Conservation (phyloP, 2,797 vertebrate species). For the Sardinella longiceps region DNA sequence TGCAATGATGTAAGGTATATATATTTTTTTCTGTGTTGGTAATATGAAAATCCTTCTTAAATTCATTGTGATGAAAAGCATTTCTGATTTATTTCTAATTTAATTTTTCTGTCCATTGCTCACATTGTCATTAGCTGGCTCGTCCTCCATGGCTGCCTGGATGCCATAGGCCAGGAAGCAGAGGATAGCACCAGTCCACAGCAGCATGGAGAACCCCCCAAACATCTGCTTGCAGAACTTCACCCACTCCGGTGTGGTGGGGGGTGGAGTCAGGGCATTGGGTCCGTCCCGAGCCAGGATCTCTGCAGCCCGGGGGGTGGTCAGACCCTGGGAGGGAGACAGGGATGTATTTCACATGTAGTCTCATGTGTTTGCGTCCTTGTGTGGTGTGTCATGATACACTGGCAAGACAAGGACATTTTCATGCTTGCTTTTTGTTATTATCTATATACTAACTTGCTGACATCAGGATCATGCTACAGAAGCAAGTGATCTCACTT, state of each 20-base stretch:
- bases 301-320: conserved; percentile 75
- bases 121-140: conserved; percentile 80
- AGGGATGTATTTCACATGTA: conserved; percentile 40
- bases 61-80: background rate
- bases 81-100: background rate
- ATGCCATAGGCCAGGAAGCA: conserved; percentile 84
- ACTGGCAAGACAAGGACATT: too few species aligned
- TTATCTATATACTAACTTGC: too few species aligned
- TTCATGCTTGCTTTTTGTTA: too few species aligned
- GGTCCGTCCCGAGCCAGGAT: conserved; percentile 84
- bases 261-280: conserved; percentile 84
- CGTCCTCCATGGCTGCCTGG: conserved; percentile 72
- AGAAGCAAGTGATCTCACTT: too few species aligned
- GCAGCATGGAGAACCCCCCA: conserved; percentile 83
- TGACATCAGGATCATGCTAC: too few species aligned
- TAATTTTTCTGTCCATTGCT: conserved; percentile 52
- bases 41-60: background rate
- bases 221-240: conserved; percentile 89
- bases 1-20: background rate
- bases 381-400: background rate
- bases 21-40: background rate
- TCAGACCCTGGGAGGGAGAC: conserved; percentile 69
- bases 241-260: conserved; percentile 86
- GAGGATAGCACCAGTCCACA: conserved; percentile 86
- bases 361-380: conserved; percentile 59